Conservation (phyloP, 2,113 vertebrate genomes). For the Antigone vipio region DNA sequence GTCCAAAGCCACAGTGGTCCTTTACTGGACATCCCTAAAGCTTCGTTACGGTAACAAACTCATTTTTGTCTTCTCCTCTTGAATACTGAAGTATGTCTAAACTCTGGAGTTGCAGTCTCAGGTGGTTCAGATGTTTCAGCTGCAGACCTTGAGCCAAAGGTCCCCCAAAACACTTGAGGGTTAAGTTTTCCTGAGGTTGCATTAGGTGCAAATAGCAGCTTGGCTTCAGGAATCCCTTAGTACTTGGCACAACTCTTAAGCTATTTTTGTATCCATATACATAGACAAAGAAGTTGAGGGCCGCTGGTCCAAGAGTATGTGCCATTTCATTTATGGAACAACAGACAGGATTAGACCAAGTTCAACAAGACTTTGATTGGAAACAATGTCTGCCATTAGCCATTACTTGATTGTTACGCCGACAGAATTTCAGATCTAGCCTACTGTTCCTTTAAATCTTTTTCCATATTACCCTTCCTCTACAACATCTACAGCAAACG, state of each 20-base stretch:
- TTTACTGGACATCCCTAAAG: neutral
- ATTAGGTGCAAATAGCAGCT: neutral
- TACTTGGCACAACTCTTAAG: neutral
- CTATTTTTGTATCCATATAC: neutral
- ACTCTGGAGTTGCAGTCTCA: neutral
- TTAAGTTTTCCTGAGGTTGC: neutral
- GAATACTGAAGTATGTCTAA: neutral
- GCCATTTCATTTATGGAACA: neutral
- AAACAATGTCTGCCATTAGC: neutral
- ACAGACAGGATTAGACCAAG: neutral
- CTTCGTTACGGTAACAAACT: neutral
- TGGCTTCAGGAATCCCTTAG: neutral
- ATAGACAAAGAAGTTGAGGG: neutral
- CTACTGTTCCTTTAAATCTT: conserved; percentile 37
- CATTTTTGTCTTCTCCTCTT: neutral
- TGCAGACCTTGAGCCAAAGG: neutral
- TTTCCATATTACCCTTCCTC: neutral
- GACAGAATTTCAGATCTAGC: conserved; percentile 16
- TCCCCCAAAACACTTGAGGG: neutral
- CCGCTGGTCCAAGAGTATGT: neutral
- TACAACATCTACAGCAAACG: conserved; percentile 19
- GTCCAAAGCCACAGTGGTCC: neutral
- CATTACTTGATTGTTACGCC: neutral
- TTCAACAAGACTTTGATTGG: neutral
- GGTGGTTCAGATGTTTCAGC: neutral